Percentiles rank a stretch among this genome's conserved stretches.
Evolutionary conservation across 2,888 invertebrate species (phyloP).

Genomic region (Rhopalosiphum nymphaeae): DNA sequence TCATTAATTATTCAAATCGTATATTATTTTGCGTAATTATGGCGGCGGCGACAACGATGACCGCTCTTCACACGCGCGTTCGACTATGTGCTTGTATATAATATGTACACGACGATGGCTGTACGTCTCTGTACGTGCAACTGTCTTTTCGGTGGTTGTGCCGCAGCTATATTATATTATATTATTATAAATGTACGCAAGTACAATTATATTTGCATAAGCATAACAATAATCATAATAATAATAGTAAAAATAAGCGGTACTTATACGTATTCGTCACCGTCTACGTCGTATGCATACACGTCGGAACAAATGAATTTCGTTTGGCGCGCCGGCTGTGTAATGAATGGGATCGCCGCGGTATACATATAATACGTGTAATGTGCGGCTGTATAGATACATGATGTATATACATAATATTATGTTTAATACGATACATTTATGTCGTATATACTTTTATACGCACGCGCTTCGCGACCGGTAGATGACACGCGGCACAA

Average conservation of each 20-base stretch:
- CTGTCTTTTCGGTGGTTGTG: background rate
- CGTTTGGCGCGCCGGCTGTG: slow-evolving; percentile 50
- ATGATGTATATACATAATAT: no score
- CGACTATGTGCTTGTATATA: background rate
- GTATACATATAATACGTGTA: background rate
- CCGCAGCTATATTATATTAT: background rate
- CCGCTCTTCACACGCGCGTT: background rate
- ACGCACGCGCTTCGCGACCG: background rate
- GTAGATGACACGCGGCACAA: background rate
- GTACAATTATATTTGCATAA: slow-evolving; percentile 29
- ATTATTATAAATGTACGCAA: background rate
- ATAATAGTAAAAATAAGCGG: background rate
- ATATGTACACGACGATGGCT: no score
- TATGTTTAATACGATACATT: background rate
- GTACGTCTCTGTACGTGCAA: background rate
- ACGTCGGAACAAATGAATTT: slow-evolving; percentile 38
- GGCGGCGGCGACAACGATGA: background rate
- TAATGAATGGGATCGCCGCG: slow-evolving; percentile 32
- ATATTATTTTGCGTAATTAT: background rate
- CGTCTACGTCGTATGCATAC: background rate
- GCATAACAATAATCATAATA: background rate
- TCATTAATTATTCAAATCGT: slow-evolving; percentile 46
- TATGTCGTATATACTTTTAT: background rate
- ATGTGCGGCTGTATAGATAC: background rate
- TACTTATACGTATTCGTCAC: background rate